Base-by-base conservation (phyloP, 2,888 invertebrate species). In the Dynastes grantii region DNA sequence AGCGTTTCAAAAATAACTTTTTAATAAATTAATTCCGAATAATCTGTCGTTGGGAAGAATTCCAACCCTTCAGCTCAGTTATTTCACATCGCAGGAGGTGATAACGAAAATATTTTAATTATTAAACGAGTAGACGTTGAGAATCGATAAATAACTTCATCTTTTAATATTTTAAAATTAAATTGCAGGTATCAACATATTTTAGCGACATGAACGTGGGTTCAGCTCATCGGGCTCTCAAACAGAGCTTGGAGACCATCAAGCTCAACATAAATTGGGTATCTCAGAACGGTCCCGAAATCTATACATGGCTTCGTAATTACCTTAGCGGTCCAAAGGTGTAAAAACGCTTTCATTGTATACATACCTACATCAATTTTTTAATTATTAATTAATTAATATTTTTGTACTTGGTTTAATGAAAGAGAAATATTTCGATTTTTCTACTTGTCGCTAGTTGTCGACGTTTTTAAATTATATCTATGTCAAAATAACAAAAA, bases 231-330 rank as follows among this genome's bases (percentile, higher is more conserved):
- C 86, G 89, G 82, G 94, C 95, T 0, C 91, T 94, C 13, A 90
- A 93, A 45, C 93, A 94, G 82, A 95, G 95, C 13, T 87, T 96
- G 65, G 97, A 97, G 88, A 94, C 92, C 1, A 95, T 96, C 32
- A 93, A 93, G 11, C 91, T 95, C 27, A 96, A 97, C 90, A 93
- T 95, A 1, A 93, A 94, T 80, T 97, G 96, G 96, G 94, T 96
- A 63, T 84, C 89, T 1, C 88, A 90, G 32, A 92, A 92, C 11
- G 92, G 92, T 83, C 89, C 89, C 1, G 92, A 92, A 81, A 89
- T 89, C 80, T 88, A 88, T 82, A 87, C 85, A 78, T 89, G 89
- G 89, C 84, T 89, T 81, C 84, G 85, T 81, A 86, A 86, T 84
- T 84, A 86, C 83, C 81, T 86, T 81, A 81, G 67, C 9, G 77